Base-by-base conservation (phyloP, 2,797 vertebrate genomes). In the Centroberyx gerrardi region DNA sequence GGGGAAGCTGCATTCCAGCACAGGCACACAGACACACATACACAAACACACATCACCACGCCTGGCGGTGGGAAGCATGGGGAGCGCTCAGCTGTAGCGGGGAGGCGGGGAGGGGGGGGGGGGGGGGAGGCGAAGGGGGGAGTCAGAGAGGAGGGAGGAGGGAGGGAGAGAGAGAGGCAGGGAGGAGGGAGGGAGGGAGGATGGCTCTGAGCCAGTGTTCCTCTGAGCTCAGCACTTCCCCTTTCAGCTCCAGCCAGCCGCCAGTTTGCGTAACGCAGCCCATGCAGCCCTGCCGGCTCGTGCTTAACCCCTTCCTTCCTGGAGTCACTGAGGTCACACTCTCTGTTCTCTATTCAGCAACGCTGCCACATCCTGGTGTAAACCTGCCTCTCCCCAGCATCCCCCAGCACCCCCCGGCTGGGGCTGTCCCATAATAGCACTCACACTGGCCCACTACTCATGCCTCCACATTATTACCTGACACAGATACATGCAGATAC, bases 221-320 rank as follows among this genome's bases (percentile, higher is more conserved):
- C 90, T 94, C 92, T 94, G 93, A 94, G 92, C 93, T 93, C 93
- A 94, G 93, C 90, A 93, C 93, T 93, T 93, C 91, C 90, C 88
- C 90, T 94, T 93, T 93, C 92, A 91, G 92, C 91, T 93, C 78
- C 81, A 93, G 93, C 93, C 92, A 93, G 92, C 90, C 91, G 90
- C 89, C 86, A 83, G 87, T 93, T 92, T 93, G 91, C 90, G 88
- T 94, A 93, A 93, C 83, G 82, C 89, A 87, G 87, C 83, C 87
- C 77, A 81, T 87, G 89, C 84, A 86, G 87, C 74, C 73, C 74
- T 85, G 82, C 84, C 71, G 88, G 84, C 87, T 91, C 62, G 75
- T 70, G 82, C 81, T 93, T 94, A 94, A 93, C 92, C 88, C 90
- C 72, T 92, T 89, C 87, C 87, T 87, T 87, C 84, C 92, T 79